These are phyloP conservation scores for Leptinotarsa juncta DNA, from an alignment of 2,888 invertebrate species.

Conservation along the genomic window DNA sequence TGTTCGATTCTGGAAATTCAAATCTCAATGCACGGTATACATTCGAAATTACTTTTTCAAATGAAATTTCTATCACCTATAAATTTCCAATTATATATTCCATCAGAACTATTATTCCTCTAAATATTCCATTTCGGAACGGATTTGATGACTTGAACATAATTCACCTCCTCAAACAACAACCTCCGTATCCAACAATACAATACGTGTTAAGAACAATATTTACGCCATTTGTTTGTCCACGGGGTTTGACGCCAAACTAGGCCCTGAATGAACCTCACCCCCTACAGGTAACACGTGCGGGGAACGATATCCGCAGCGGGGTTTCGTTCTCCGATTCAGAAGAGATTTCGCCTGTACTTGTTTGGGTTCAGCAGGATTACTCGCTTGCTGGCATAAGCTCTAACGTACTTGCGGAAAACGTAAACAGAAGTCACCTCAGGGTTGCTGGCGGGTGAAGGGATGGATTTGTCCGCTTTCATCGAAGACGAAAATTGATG, in stretches of 20 bases:
- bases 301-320: constrained; percentile 50
- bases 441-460: not conserved
- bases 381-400: not conserved
- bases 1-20: no score
- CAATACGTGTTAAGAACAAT: constrained; percentile 57
- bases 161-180: constrained; percentile 50
- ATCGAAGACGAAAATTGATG: not conserved
- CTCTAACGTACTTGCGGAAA: constrained; percentile 11
- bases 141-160: constrained; percentile 18
- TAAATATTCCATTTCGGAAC: no score
- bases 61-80: no score
- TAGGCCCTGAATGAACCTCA: constrained; percentile 52
- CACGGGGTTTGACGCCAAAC: constrained; percentile 53
- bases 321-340: constrained; percentile 10
- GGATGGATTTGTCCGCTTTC: not conserved
- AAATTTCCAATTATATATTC: no score
- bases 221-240: constrained; percentile 58
- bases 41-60: no score
- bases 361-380: constrained; percentile 14
- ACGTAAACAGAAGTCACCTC: not conserved
- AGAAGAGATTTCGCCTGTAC: not conserved
- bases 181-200: constrained; percentile 50
- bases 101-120: no score
- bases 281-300: constrained; percentile 55
- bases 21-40: no score